Percentiles rank a stretch among this genome's conserved stretches.
phyloP scores from a whole-genome alignment of 2,113 vertebrate species.

The Alethe diademata region DNA sequence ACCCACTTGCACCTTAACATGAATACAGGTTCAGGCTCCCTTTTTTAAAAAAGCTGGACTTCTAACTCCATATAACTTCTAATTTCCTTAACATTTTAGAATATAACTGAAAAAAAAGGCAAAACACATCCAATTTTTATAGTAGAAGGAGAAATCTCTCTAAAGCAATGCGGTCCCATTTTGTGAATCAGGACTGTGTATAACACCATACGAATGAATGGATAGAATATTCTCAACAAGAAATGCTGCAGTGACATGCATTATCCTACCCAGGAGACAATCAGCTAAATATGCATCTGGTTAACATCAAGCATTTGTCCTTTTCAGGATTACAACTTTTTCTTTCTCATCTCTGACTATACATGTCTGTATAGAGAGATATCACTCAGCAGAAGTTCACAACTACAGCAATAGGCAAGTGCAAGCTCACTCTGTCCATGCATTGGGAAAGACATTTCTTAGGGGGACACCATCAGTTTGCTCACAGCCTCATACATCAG shows the following conservation, averaged over 20 bases:
- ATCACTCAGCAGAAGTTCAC: neutral
- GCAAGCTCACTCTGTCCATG: neutral
- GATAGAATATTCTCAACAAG: accelerated
- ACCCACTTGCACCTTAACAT: neutral
- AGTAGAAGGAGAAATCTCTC: neutral
- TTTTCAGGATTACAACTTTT: neutral
- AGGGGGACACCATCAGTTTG: neutral
- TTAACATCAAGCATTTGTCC: neutral
- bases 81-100: neutral
- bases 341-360: neutral
- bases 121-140: neutral
- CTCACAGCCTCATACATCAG: neutral
- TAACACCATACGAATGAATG: neutral
- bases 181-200: neutral
- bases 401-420: neutral
- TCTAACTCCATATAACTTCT: neutral
- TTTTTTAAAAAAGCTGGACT: neutral
- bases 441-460: neutral
- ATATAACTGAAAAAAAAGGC: neutral
- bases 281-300: neutral
- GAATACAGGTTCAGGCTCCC: neutral
- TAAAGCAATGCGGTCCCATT: neutral
- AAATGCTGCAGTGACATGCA: neutral
- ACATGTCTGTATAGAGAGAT: no score
- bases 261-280: neutral